Evolutionary conservation across 2,797 vertebrate genomes (phyloP), one percentile per base, ranked within the genome.

Genomic region (Hemibagrus guttatus): DNA sequence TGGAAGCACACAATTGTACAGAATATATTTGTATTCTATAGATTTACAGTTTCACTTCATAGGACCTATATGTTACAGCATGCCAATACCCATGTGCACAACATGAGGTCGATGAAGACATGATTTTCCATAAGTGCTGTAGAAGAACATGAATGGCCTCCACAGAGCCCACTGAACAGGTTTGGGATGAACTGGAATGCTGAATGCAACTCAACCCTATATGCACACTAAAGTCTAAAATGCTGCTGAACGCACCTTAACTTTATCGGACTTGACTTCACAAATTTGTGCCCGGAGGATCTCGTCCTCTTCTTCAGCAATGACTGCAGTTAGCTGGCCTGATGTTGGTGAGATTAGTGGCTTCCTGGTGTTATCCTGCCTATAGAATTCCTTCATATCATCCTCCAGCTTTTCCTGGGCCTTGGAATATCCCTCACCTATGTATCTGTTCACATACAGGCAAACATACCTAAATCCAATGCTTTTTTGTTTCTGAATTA

Each of bases 401-500:
- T 98, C 97, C 92, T 99, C 98, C 96, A 99, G 97, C 87, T 94
- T 92, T 75, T 99, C 98, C 92, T 98, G 98, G n/a, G 98, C 97
- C 66, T 94, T 95, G 16, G 98, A 99, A 92, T 99, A 99, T 86
- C 96, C 95, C 90, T 97, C 95, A 8, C 98, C 98, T 71, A 99
- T 97, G 91, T 98, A 99, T 91, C 98, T 99, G 92, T 52, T 74
- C 64, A 81, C 39, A 75, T 28, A 66, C 42, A 89, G 39, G 31
- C 12, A 61, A 28, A 54, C 61, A 89, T n/a, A 26, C 13, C 13
- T 6, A 80, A 39, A 82, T 39, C 13, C 59, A 28, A 3, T 52
- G 16, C 13, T 4, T 28, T 6, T n/a, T 61, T 46, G 4, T 35
- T 56, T 74, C 52, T 35, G 3, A 54, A 58, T 42, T 0, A 69